Conservation (phyloP, 1,140 invertebrate species). For the Bombus cullumanus region DNA sequence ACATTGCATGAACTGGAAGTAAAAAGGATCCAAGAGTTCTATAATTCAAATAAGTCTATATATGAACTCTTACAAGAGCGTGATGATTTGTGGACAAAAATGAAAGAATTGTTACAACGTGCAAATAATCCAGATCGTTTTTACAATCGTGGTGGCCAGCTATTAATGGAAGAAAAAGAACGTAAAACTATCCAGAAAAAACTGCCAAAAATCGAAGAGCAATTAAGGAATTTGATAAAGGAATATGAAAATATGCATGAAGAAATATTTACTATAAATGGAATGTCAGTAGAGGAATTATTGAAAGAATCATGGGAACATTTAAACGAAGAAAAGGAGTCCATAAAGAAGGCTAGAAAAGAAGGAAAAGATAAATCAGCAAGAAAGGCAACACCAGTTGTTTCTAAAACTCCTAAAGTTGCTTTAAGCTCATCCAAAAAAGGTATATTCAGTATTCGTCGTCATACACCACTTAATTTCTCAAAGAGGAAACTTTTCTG, state of each 20-base stretch:
- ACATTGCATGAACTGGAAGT: slow-evolving; percentile 89
- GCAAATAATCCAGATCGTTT: slow-evolving; percentile 90
- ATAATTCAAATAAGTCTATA: slow-evolving; percentile 82
- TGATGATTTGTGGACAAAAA: slow-evolving; percentile 86
- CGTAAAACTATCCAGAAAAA: slow-evolving; percentile 88
- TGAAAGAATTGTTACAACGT: slow-evolving; percentile 87
- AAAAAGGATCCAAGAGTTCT: slow-evolving; percentile 86
- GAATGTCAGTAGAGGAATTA: slow-evolving; percentile 83
- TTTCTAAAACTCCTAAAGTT: slow-evolving; percentile 61
- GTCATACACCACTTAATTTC: slow-evolving; percentile 57
- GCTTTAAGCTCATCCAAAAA: slow-evolving; percentile 17
- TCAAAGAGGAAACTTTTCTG: slow-evolving; percentile 75
- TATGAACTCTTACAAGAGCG: slow-evolving; percentile 86
- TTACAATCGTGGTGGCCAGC: slow-evolving; percentile 92
- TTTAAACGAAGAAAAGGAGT: slow-evolving; percentile 74
- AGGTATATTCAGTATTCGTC: slow-evolving; percentile 62
- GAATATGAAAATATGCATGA: slow-evolving; percentile 83
- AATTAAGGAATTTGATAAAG: slow-evolving; percentile 83
- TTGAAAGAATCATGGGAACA: slow-evolving; percentile 84
- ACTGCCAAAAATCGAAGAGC: slow-evolving; percentile 86
- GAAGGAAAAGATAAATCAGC: slow-evolving; percentile 76
- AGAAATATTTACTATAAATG: slow-evolving; percentile 84
- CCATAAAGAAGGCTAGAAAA: slow-evolving; percentile 76
- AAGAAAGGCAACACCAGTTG: slow-evolving; percentile 75
- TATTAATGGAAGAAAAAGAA: slow-evolving; percentile 92